A percentile compares a stretch with the other conserved stretches of the same genome.
Conservation (phyloP, 2,113 vertebrate species). For the Telmatochromis sp. region DNA sequence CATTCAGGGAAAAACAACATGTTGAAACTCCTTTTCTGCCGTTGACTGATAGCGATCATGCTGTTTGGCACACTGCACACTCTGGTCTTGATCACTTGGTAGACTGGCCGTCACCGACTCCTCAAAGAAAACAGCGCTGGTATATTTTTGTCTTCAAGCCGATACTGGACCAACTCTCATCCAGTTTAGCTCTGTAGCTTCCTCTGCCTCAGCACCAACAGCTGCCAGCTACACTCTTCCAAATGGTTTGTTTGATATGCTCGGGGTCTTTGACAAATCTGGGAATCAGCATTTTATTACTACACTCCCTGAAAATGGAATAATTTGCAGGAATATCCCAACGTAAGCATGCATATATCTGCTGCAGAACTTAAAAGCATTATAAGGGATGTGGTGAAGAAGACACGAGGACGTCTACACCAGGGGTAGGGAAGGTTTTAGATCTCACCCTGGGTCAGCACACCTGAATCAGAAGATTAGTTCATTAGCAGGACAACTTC, state of each 20-base stretch:
- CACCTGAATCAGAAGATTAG: background rate
- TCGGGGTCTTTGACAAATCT: background rate
- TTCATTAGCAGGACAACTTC: fast-evolving
- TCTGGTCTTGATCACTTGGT: background rate
- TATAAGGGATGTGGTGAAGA: background rate
- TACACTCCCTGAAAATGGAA: background rate
- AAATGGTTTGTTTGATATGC: background rate
- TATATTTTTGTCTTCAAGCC: background rate
- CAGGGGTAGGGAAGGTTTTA: background rate
- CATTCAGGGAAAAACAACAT: background rate
- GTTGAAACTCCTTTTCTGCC: background rate
- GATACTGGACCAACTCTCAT: background rate
- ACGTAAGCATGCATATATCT: background rate
- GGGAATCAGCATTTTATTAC: background rate
- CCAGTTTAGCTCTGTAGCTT: background rate
- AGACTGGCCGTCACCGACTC: background rate
- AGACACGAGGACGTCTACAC: background rate
- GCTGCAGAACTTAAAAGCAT: background rate
- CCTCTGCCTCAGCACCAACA: background rate
- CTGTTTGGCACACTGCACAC: background rate
- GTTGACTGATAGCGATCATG: background rate
- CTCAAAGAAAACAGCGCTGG: background rate
- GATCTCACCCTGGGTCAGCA: background rate
- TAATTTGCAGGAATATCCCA: background rate
- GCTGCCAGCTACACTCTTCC: background rate